phyloP scores from a whole-genome alignment of 2,888 invertebrate genomes.

The Osedax fenrisi region DNA sequence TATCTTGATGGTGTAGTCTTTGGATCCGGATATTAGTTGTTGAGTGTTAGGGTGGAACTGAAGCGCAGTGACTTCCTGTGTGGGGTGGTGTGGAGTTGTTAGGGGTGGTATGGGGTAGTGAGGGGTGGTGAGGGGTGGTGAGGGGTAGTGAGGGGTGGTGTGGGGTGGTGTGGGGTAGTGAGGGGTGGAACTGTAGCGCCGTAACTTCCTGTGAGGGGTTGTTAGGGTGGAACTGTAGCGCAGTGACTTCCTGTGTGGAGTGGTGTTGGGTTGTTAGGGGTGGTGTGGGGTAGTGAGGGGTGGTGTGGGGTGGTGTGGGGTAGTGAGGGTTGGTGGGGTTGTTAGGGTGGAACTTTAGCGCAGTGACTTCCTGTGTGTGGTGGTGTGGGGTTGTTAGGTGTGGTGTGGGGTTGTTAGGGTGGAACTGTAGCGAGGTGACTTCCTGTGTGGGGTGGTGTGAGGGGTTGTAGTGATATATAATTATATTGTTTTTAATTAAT shows the following conservation, averaged over 20 bases:
- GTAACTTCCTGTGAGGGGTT: constrained; percentile 80
- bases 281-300: too few species aligned
- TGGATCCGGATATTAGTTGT: constrained; percentile 82
- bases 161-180: too few species aligned
- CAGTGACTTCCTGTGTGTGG: constrained; percentile 68
- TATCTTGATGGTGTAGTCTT: constrained; percentile 82
- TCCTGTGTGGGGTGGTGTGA: constrained; percentile 55
- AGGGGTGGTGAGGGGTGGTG: too few species aligned
- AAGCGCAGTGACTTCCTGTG: constrained; percentile 75
- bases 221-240: constrained; percentile 90
- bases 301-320: too few species aligned
- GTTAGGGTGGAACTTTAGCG: constrained; percentile 90
- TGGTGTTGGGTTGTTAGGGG: too few species aligned
- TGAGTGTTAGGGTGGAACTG: constrained; percentile 81
- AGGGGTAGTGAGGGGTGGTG: too few species aligned
- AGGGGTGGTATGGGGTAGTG: background rate
- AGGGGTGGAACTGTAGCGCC: constrained; percentile 84
- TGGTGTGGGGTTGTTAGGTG: too few species aligned
- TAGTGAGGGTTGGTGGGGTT: too few species aligned
- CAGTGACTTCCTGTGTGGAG: constrained; percentile 68
- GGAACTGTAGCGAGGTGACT: constrained; percentile 89
- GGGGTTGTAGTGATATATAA: too few species aligned
- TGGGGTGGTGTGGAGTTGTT: constrained; percentile 25
- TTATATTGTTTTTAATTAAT: too few species aligned
- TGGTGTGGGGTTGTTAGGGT: constrained; percentile 61